phyloP scores from a whole-genome alignment of 2,888 invertebrate genomes.

The Epirrhoe tristata region DNA sequence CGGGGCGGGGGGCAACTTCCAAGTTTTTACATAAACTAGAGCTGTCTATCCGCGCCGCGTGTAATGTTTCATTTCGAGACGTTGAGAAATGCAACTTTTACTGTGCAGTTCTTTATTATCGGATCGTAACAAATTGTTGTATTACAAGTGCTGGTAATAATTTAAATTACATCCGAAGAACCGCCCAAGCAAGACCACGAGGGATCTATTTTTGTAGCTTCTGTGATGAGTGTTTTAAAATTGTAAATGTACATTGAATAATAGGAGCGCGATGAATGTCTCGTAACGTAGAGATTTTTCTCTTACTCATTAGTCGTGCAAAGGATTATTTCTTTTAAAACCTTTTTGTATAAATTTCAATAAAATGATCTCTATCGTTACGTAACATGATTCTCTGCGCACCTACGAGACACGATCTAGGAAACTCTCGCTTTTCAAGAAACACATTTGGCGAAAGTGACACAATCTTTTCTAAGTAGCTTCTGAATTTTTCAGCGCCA shows the following conservation, averaged over 20 bases:
- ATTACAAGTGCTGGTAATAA: neutral
- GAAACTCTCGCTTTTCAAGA: neutral
- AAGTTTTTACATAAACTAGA: slow-evolving; percentile 37
- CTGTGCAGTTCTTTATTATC: slow-evolving; percentile 31
- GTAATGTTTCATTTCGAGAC: slow-evolving; percentile 21
- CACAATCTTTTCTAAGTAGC: neutral
- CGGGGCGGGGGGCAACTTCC: slow-evolving; percentile 2
- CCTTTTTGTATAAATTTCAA: too few relatives aligned
- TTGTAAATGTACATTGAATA: too few relatives aligned
- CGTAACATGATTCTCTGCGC: neutral
- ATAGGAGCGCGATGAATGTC: too few relatives aligned
- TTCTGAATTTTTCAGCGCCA: slow-evolving; percentile 6
- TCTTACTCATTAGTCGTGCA: too few relatives aligned
- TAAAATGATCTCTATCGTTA: too few relatives aligned
- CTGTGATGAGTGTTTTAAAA: too few relatives aligned
- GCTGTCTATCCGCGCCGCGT: slow-evolving; percentile 4
- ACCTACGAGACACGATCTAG: neutral
- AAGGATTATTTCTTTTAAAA: too few relatives aligned
- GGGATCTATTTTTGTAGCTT: too few relatives aligned
- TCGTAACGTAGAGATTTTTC: too few relatives aligned
- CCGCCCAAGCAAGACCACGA: too few relatives aligned
- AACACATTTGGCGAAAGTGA: neutral
- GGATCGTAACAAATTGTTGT: slow-evolving; percentile 16
- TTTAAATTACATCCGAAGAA: too few relatives aligned
- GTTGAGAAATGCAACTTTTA: slow-evolving; percentile 27